Conservation (phyloP, 2,888 invertebrate species). For the Pterobdella sp. region DNA sequence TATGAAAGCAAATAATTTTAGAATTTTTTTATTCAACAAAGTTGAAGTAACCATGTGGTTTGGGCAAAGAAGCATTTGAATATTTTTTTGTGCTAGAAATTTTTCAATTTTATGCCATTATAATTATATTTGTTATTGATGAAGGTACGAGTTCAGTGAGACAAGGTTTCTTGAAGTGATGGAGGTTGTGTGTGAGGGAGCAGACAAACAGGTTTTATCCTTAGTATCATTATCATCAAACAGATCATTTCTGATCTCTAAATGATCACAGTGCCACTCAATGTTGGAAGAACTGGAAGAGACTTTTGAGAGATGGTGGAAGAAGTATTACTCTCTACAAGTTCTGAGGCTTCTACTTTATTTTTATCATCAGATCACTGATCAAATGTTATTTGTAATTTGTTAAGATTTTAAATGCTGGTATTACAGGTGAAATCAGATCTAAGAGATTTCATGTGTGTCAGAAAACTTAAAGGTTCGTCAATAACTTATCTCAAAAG, state of each 20-base stretch:
- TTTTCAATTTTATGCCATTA: not conserved
- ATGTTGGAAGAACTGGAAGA: constrained; percentile 75
- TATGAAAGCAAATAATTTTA: no score
- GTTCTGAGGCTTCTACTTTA: constrained; percentile 36
- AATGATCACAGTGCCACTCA: constrained; percentile 61
- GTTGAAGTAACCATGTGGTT: no score
- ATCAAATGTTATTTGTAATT: not conserved
- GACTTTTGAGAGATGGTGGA: constrained; percentile 81
- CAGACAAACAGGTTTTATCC: constrained; percentile 44
- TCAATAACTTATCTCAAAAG: not conserved
- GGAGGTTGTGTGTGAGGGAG: constrained; percentile 72
- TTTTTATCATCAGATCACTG: not conserved
- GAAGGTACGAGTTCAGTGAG: constrained; percentile 59
- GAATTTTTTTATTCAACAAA: no score
- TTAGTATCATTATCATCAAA: not conserved
- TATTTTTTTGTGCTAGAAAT: no score
- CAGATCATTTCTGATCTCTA: not conserved
- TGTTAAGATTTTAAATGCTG: not conserved
- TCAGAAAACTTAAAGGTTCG: constrained; percentile 20
- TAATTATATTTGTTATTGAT: not conserved
- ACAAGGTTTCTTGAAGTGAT: constrained; percentile 82
- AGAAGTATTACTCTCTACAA: constrained; percentile 57
- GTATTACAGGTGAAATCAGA: constrained; percentile 12
- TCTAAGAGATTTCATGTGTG: constrained; percentile 21
- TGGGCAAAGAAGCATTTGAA: no score